These are phyloP conservation scores for Chaetodon trifascialis DNA, from an alignment of 2,113 vertebrate species.

Conservation along the genomic window DNA sequence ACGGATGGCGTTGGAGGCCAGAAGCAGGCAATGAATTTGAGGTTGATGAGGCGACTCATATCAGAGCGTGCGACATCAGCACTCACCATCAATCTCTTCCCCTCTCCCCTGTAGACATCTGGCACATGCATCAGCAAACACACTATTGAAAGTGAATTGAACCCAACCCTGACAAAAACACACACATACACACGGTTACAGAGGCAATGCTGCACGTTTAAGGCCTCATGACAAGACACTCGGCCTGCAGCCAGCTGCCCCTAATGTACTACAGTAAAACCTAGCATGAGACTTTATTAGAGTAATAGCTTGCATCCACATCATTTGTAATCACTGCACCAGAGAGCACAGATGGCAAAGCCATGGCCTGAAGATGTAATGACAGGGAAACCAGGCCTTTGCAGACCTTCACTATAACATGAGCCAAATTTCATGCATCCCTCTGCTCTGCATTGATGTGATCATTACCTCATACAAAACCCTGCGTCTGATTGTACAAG, in stretches of 20 bases:
- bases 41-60: constrained; percentile 88
- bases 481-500: not conserved
- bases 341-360: constrained; percentile 52
- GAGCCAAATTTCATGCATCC: constrained; percentile 22
- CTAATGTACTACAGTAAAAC: constrained; percentile 61
- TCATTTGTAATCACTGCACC: constrained; percentile 52
- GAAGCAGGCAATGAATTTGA: constrained; percentile 82
- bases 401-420: constrained; percentile 26
- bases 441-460: not conserved
- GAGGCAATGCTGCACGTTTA: constrained; percentile 41
- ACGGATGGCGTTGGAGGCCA: constrained; percentile 78
- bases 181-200: constrained; percentile 22
- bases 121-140: constrained; percentile 78
- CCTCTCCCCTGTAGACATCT: constrained; percentile 73
- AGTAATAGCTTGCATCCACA: constrained; percentile 55
- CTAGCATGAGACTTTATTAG: constrained; percentile 52
- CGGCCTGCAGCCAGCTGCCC: constrained; percentile 52
- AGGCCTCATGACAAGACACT: constrained; percentile 58
- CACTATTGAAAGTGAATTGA: constrained; percentile 68
- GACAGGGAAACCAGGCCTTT: constrained; percentile 12
- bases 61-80: constrained; percentile 79
- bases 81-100: constrained; percentile 82
- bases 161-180: constrained; percentile 59
- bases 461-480: not conserved
- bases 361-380: constrained; percentile 31